These are phyloP conservation scores for Aphidius colemani DNA, from an alignment of 2,888 invertebrate genomes.

Conservation along the genomic window DNA sequence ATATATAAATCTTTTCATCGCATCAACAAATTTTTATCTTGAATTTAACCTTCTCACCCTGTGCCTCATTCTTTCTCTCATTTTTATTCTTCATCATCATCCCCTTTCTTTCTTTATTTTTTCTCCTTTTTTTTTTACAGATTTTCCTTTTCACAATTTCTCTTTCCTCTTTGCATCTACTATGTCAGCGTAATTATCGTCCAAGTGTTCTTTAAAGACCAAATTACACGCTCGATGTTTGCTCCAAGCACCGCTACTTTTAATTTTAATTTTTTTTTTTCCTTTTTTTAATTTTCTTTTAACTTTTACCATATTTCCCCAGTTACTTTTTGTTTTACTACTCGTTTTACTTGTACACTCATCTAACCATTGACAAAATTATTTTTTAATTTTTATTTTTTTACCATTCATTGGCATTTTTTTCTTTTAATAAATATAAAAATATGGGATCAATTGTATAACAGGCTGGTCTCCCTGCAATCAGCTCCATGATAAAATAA, in stretches of 20 bases:
- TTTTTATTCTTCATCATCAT: slow-evolving; percentile 14
- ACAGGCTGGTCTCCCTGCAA: too few species aligned
- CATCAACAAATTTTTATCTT: slow-evolving; percentile 23
- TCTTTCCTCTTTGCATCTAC: slow-evolving; percentile 29
- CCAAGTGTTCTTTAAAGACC: slow-evolving; percentile 60
- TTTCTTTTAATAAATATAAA: slow-evolving; percentile 13
- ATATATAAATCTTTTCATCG: slow-evolving; percentile 54
- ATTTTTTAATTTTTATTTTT: slow-evolving; percentile 23
- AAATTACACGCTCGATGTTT: slow-evolving; percentile 60
- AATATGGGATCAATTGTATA: too few species aligned
- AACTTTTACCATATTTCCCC: slow-evolving; percentile 11
- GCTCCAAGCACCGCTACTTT: slow-evolving; percentile 51
- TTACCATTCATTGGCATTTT: slow-evolving; percentile 20
- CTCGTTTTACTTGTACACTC: slow-evolving; percentile 21
- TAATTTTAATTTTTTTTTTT: slow-evolving; percentile 42
- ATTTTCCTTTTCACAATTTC: slow-evolving; percentile 14
- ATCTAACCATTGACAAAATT: slow-evolving; percentile 21
- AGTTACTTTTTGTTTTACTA: slow-evolving; percentile 18
- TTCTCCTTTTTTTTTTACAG: background rate
- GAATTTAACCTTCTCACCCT: slow-evolving; percentile 31
- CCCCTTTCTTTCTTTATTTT: slow-evolving; percentile 20
- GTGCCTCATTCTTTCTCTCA: slow-evolving; percentile 14
- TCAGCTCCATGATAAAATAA: too few species aligned
- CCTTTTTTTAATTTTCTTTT: slow-evolving; percentile 27
- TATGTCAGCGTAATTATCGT: slow-evolving; percentile 53